These are phyloP conservation scores for Hetaerina americana DNA, from an alignment of 1,140 invertebrate genomes.

Conservation along the genomic window DNA sequence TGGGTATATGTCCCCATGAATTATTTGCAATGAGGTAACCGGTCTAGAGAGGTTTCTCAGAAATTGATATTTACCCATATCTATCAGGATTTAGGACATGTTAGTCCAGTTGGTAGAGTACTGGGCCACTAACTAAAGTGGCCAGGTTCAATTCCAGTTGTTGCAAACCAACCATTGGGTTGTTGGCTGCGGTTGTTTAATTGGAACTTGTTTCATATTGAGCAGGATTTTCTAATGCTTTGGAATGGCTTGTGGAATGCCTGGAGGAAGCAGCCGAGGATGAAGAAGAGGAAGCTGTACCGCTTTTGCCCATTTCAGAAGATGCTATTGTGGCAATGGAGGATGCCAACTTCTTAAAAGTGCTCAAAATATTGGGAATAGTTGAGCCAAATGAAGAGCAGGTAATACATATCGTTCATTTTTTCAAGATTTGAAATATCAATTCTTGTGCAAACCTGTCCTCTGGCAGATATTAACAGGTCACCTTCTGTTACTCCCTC, in stretches of 20 bases:
- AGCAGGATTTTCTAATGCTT: not conserved
- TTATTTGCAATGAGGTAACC: too few species aligned
- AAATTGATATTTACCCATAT: too few species aligned
- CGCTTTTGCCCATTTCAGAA: conserved; percentile 48
- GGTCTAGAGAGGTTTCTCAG: too few species aligned
- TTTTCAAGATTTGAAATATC: not conserved
- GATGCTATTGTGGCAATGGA: conserved; percentile 43
- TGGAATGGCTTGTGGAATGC: conserved; percentile 28
- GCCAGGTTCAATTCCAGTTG: too few species aligned
- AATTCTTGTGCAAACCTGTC: not conserved
- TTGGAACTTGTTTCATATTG: not conserved
- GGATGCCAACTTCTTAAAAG: conserved; percentile 37
- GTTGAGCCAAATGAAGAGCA: conserved; percentile 41
- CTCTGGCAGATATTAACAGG: not conserved
- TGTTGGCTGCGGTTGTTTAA: too few species aligned
- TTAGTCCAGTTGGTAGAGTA: too few species aligned
- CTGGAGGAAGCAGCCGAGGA: conserved; percentile 45
- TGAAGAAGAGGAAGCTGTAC: conserved; percentile 38
- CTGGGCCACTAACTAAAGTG: too few species aligned
- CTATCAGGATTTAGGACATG: too few species aligned
- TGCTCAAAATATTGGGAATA: conserved; percentile 42
- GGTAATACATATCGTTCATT: not conserved
- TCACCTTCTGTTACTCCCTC: not conserved
- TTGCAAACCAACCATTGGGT: too few species aligned
- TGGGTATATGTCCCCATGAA: too few species aligned